A percentile compares a stretch with the other conserved stretches of the same genome.
Conservation (phyloP, 2,888 invertebrate species). For the Epistrophe grossulariae region DNA sequence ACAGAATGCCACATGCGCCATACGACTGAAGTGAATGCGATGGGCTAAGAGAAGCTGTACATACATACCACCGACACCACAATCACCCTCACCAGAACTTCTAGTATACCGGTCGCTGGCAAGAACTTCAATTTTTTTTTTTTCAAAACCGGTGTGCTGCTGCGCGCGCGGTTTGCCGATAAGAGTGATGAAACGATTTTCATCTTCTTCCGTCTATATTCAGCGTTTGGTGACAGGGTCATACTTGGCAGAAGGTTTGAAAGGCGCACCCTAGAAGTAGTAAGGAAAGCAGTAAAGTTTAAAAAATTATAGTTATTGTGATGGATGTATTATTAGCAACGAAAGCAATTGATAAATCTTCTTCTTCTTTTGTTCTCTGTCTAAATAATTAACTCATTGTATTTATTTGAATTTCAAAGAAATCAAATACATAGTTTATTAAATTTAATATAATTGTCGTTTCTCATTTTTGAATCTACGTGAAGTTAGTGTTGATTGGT, state of each 20-base stretch:
- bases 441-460: no score
- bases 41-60: conserved; percentile 38
- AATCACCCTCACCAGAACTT: background rate
- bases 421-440: no score
- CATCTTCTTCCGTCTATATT: conserved; percentile 45
- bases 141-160: conserved; percentile 8
- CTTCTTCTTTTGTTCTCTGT: no score
- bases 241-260: background rate
- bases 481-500: no score
- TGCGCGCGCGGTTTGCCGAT: conserved; percentile 43
- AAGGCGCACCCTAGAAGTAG: conserved; percentile 16
- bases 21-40: conserved; percentile 5
- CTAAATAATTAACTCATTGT: no score
- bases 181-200: conserved; percentile 70
- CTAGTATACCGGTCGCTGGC: background rate
- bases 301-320: no score
- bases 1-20: conserved; percentile 45
- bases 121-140: conserved; percentile 13
- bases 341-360: no score
- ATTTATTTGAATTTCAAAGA: no score
- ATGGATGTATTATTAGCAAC: no score
- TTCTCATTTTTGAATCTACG: no score
- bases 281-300: no score
- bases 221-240: conserved; percentile 6
- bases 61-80: background rate